phyloP scores from a whole-genome alignment of 2,888 invertebrate genomes.

The Campopleginae sp. region DNA sequence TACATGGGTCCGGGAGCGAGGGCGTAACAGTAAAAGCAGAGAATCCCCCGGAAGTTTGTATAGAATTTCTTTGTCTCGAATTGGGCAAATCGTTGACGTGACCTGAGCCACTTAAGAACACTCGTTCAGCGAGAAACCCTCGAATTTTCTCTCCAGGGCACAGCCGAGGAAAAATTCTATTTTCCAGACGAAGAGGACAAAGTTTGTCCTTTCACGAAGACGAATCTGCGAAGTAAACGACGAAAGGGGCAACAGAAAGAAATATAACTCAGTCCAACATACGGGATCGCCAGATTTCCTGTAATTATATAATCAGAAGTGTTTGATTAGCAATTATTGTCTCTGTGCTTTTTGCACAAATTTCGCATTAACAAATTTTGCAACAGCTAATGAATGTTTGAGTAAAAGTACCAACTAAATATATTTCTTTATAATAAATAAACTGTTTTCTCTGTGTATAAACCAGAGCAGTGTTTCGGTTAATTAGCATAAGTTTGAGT shows the following conservation, averaged over 20 bases:
- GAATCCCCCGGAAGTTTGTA: slow-evolving; percentile 32
- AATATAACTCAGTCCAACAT: background rate
- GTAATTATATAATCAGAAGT: background rate
- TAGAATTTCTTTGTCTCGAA: slow-evolving; percentile 48
- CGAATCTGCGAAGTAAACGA: background rate
- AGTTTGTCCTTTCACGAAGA: slow-evolving; percentile 18
- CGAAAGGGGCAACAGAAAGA: background rate
- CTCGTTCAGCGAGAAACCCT: slow-evolving; percentile 27
- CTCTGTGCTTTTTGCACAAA: too few species aligned
- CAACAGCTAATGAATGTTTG: too few species aligned
- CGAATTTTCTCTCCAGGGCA: background rate
- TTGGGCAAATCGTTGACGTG: slow-evolving; percentile 51
- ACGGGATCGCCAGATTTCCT: background rate
- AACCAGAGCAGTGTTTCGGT: slow-evolving; percentile 33
- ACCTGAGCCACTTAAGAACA: slow-evolving; percentile 47
- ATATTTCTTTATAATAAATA: too few species aligned
- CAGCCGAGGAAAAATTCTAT: slow-evolving; percentile 34
- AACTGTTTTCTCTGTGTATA: background rate
- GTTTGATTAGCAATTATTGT: background rate
- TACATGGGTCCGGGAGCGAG: background rate
- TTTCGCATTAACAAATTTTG: too few species aligned
- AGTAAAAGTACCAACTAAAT: too few species aligned
- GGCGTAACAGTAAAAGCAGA: slow-evolving; percentile 8
- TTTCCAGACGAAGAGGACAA: slow-evolving; percentile 15
- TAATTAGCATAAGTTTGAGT: slow-evolving; percentile 52